phyloP scores from a whole-genome alignment of 2,113 vertebrate genomes.

The Vulpes vulpes region DNA sequence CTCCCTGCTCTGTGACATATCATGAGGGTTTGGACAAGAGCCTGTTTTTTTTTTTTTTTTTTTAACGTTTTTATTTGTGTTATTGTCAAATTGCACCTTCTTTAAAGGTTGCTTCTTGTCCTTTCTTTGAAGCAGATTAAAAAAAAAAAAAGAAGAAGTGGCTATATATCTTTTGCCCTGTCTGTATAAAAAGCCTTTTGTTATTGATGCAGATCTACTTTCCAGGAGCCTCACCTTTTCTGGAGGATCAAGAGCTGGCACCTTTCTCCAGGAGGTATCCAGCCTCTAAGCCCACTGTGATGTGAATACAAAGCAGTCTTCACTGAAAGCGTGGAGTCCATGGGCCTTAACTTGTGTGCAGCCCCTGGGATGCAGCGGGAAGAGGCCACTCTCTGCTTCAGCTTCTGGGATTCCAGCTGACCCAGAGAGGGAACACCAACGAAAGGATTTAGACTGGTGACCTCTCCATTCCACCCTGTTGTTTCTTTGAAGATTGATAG shows the following conservation, averaged over 20 bases:
- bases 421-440: neutral
- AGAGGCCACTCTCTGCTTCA: neutral
- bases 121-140: slow-evolving; percentile 64
- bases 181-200: slow-evolving; percentile 74
- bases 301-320: slow-evolving; percentile 6
- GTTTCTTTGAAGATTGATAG: neutral
- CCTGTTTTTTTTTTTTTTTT: slow-evolving; percentile 75
- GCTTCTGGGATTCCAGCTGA: neutral
- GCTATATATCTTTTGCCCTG: slow-evolving; percentile 40
- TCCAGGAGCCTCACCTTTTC: slow-evolving; percentile 11
- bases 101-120: slow-evolving; percentile 73
- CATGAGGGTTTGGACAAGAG: slow-evolving; percentile 79
- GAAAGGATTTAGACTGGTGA: neutral
- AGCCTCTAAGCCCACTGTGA: neutral
- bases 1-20: slow-evolving; percentile 30
- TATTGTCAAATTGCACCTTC: slow-evolving; percentile 81
- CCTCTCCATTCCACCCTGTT: neutral
- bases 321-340: neutral
- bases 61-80: slow-evolving; percentile 84
- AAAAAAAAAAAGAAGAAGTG: neutral
- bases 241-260: slow-evolving; percentile 43
- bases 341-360: neutral
- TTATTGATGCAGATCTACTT: slow-evolving; percentile 77
- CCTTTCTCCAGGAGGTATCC: neutral
- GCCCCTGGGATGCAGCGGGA: accelerated